A percentile compares a stretch with the other conserved stretches of the same genome.
These are phyloP conservation scores for Rhadina sibilatrix DNA, from an alignment of 2,113 vertebrate genomes.

Conservation along the genomic window DNA sequence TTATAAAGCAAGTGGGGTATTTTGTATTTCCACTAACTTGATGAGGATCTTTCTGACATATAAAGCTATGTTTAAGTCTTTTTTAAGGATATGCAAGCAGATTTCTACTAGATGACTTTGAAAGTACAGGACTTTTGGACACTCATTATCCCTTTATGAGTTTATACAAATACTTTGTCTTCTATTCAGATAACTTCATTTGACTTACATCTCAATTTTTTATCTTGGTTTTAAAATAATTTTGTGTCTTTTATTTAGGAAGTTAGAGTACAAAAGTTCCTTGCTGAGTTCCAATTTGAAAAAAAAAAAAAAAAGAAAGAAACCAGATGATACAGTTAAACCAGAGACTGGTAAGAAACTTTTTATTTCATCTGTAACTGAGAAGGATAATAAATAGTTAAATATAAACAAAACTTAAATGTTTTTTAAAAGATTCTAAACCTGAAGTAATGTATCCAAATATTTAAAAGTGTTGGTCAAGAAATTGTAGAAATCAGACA, in stretches of 20 bases:
- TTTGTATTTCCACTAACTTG: background rate
- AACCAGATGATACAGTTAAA: background rate
- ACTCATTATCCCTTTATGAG: background rate
- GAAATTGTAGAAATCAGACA: background rate
- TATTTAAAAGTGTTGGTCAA: background rate
- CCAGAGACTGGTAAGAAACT: background rate
- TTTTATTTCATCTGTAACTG: background rate
- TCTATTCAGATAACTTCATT: background rate
- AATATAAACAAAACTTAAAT: background rate
- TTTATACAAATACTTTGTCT: background rate
- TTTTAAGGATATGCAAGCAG: background rate
- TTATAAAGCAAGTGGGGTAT: background rate
- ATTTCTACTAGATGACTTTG: background rate
- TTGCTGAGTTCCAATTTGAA: background rate
- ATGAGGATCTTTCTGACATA: background rate
- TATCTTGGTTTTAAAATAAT: background rate
- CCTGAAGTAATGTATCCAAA: background rate
- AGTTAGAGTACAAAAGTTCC: background rate
- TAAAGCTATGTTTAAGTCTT: background rate
- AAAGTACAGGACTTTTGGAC: background rate
- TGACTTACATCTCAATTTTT: background rate
- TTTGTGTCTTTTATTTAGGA: background rate
- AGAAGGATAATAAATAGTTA: background rate
- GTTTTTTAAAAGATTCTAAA: accelerated
- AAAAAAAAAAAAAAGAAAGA: background rate